phyloP scores from a whole-genome alignment of 30 jellyfish, hydroid and myxozoan species.

The Chironex yamaguchii region DNA sequence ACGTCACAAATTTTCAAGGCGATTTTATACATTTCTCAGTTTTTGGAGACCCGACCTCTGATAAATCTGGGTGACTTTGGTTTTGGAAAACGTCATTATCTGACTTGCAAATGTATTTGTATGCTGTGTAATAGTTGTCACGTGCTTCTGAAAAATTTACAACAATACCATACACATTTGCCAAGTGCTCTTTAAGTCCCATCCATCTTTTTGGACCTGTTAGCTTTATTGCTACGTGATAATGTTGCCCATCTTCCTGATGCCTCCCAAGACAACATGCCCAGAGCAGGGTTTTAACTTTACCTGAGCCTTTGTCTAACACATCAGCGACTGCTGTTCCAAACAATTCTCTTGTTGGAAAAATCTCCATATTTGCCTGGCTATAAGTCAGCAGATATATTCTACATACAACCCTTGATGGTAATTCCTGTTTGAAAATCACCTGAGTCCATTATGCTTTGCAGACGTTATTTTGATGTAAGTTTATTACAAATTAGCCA shows the following conservation, averaged over 20 bases:
- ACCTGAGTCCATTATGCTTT: too few species aligned
- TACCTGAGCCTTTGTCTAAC: constrained; percentile 15
- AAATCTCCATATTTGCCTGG: background rate
- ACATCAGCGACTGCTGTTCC: constrained; percentile 10
- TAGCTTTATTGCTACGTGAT: constrained; percentile 18
- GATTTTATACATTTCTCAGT: constrained; percentile 23
- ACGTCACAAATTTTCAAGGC: too few species aligned
- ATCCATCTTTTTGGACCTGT: constrained; percentile 41
- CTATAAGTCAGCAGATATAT: background rate
- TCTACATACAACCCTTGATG: too few species aligned
- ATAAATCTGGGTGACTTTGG: constrained; percentile 26
- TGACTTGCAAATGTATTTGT: background rate
- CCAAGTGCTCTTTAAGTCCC: background rate
- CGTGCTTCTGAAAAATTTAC: constrained; percentile 23
- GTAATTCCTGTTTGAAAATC: background rate
- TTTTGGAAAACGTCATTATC: constrained; percentile 10
- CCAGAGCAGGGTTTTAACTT: constrained; percentile 13
- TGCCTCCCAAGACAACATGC: constrained; percentile 17
- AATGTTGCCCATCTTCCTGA: constrained; percentile 18
- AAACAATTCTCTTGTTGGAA: constrained; percentile 34
- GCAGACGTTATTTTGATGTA: too few species aligned
- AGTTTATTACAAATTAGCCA: too few species aligned
- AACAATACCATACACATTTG: background rate
- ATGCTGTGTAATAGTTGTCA: constrained; percentile 21
- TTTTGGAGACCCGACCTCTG: constrained; percentile 43